These are phyloP conservation scores for Drosophila siamana DNA, from an alignment of 2,888 invertebrate species.

Conservation along the genomic window DNA sequence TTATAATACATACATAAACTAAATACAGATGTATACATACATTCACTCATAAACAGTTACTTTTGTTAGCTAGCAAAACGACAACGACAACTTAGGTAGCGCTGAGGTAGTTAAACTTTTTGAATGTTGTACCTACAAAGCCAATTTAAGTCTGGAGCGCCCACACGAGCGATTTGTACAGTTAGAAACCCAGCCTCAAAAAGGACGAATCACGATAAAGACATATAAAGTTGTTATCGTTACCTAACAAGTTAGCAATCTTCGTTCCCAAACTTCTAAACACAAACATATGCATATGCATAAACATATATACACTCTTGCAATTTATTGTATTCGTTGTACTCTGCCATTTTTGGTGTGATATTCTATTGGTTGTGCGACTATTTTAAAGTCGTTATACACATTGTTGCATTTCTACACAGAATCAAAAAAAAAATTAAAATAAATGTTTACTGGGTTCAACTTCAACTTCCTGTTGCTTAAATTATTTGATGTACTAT, in stretches of 20 bases:
- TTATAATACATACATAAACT: conserved; percentile 63
- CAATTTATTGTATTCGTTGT: conserved; percentile 74
- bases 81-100: conserved; percentile 79
- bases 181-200: conserved; percentile 47
- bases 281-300: conserved; percentile 23
- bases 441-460: conserved; percentile 44
- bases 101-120: conserved; percentile 77
- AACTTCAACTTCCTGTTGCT: conserved; percentile 74
- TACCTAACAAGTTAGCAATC: conserved; percentile 70
- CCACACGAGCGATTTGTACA: conserved; percentile 70
- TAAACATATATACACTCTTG: conserved; percentile 31
- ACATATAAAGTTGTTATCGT: conserved; percentile 18
- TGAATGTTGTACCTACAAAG: conserved; percentile 75
- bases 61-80: conserved; percentile 78
- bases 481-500: conserved; percentile 52
- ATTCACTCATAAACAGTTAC: conserved; percentile 60
- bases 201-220: conserved; percentile 15
- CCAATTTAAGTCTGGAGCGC: conserved; percentile 52
- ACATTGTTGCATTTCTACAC: conserved; percentile 79
- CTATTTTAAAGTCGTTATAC: conserved; percentile 77
- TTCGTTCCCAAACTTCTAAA: conserved; percentile 50
- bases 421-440: conserved; percentile 45
- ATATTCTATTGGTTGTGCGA: conserved; percentile 84
- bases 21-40: conserved; percentile 43
- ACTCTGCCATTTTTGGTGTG: conserved; percentile 82